Evolutionary conservation across 2,888 invertebrate species (phyloP).

Genomic region (Hydraecia micacea): DNA sequence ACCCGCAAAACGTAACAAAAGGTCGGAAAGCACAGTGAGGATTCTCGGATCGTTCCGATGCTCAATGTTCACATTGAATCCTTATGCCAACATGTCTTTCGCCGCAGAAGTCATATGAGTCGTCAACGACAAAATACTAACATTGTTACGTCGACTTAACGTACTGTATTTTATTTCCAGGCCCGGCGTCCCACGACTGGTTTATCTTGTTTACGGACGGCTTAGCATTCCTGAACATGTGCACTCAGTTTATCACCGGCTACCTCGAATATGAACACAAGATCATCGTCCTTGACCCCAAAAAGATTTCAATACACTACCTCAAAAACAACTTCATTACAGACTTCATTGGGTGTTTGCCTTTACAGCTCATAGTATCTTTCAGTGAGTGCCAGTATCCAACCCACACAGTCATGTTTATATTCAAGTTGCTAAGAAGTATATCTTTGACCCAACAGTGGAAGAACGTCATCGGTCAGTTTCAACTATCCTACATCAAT

Average conservation of each 20-base stretch:
- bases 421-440: conserved; percentile 75
- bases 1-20: neutral
- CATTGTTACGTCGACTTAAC: conserved; percentile 3
- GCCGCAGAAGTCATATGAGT: neutral
- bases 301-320: conserved; percentile 74
- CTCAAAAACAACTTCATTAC: conserved; percentile 69
- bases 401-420: conserved; percentile 74
- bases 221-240: conserved; percentile 74
- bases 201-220: conserved; percentile 75
- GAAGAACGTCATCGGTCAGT: conserved; percentile 71
- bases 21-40: neutral
- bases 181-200: conserved; percentile 71
- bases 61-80: neutral
- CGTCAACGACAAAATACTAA: conserved; percentile 8
- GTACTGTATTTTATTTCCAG: conserved; percentile 62
- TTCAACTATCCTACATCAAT: conserved; percentile 72
- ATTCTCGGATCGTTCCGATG: neutral
- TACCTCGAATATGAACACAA: conserved; percentile 76
- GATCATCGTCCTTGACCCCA: conserved; percentile 72
- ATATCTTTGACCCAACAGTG: conserved; percentile 67
- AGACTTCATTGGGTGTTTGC: conserved; percentile 74
- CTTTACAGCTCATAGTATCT: conserved; percentile 74
- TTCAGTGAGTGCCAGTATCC: conserved; percentile 72
- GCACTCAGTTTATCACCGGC: conserved; percentile 78
- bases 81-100: neutral